These are phyloP conservation scores for Saturnia japonica DNA, from an alignment of 2,888 invertebrate species.

Conservation along the genomic window DNA sequence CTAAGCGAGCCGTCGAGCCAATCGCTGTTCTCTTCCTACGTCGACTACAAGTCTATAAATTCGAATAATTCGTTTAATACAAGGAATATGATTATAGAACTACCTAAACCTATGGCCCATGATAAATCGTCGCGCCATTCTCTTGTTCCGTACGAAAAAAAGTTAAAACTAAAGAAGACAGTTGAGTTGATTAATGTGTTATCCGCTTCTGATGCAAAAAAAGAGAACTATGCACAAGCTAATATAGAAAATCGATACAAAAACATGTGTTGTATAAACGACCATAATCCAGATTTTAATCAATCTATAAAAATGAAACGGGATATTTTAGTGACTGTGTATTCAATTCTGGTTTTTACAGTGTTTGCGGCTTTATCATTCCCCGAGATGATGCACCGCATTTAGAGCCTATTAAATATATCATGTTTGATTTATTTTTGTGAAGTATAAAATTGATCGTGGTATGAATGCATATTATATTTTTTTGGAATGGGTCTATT, in stretches of 20 bases:
- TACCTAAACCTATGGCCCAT: conserved; percentile 29
- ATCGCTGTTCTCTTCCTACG: conserved; percentile 39
- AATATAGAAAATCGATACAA: not conserved
- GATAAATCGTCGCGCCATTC: conserved; percentile 20
- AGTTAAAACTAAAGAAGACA: conserved; percentile 26
- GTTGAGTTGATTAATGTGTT: not conserved
- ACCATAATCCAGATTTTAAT: conserved; percentile 40
- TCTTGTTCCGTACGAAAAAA: conserved; percentile 21
- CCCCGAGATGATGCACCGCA: conserved; percentile 46
- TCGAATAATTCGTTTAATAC: conserved; percentile 16
- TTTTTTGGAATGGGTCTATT: not conserved
- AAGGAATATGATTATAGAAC: conserved; percentile 34
- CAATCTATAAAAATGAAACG: conserved; percentile 63
- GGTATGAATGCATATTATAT: not conserved
- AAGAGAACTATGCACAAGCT: conserved; percentile 11
- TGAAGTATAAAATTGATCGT: not conserved
- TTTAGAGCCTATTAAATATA: not conserved
- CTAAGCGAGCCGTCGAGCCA: conserved; percentile 48
- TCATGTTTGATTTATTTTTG: not conserved
- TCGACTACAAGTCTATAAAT: conserved; percentile 13
- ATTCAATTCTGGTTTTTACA: conserved; percentile 69
- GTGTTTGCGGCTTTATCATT: conserved; percentile 72
- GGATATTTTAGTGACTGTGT: conserved; percentile 69
- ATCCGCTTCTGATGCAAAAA: not conserved
- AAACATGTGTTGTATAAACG: not conserved